Evolutionary conservation across 1,140 invertebrate genomes (phyloP).

Genomic region (Caenorhabditis brenneri): DNA sequence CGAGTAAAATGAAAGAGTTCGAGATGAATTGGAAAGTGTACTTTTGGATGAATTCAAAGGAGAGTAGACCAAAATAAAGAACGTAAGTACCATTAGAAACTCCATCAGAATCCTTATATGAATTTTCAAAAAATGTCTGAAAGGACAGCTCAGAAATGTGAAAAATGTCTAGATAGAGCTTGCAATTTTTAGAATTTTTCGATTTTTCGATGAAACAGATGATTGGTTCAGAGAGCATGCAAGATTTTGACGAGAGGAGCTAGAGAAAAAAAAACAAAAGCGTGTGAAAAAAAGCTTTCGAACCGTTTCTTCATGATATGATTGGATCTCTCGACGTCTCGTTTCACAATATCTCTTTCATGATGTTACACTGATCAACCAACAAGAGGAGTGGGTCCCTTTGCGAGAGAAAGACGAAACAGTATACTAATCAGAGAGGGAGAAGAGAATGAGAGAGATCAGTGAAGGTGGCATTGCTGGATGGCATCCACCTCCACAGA

Average conservation of each 20-base stretch:
- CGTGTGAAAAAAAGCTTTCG: conserved; percentile 2
- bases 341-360: conserved; percentile 31
- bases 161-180: too few relatives aligned
- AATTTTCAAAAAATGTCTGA: too few relatives aligned
- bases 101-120: too few relatives aligned
- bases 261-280: conserved; percentile 1
- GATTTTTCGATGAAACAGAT: neutral
- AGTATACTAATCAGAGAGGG: conserved; percentile 23
- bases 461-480: conserved; percentile 33
- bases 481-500: conserved; percentile 40
- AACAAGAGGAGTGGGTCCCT: neutral
- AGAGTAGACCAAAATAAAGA: too few relatives aligned
- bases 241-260: neutral
- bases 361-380: conserved; percentile 28
- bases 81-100: too few relatives aligned
- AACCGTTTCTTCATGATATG: conserved; percentile 38
- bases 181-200: neutral
- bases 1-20: neutral
- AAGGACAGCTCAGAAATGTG: too few relatives aligned
- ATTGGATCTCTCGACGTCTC: conserved; percentile 12
- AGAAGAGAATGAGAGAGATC: neutral
- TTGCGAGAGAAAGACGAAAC: neutral
- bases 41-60: too few relatives aligned
- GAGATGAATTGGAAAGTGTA: too few relatives aligned
- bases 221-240: neutral